Evolutionary conservation across 2,888 invertebrate genomes (phyloP).

Genomic region (Drosophila conformis): DNA sequence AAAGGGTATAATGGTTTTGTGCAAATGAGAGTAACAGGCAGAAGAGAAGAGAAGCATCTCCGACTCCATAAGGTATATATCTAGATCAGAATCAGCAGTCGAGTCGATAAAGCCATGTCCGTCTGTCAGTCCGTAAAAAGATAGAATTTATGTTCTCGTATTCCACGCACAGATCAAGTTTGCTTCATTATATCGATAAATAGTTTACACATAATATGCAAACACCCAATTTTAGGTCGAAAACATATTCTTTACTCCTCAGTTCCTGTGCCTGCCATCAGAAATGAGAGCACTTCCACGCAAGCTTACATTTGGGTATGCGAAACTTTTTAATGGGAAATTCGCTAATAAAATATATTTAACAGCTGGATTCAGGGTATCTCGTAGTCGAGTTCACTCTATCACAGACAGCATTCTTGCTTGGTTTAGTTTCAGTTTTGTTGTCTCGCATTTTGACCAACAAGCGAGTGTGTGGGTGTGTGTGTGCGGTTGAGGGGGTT

Average conservation of each 20-base stretch:
- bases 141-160: background rate
- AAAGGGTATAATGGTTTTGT: background rate
- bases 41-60: background rate
- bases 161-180: background rate
- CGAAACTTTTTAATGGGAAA: background rate
- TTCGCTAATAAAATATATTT: background rate
- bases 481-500: conserved; percentile 11
- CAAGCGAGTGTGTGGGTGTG: background rate
- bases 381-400: background rate
- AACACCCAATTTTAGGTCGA: background rate
- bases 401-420: background rate
- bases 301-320: background rate
- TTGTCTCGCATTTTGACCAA: background rate
- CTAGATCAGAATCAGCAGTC: background rate
- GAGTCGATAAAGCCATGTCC: background rate
- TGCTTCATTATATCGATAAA: background rate
- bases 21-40: background rate
- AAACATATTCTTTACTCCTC: background rate
- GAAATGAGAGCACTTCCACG: background rate
- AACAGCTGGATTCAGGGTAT: background rate
- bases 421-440: background rate
- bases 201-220: background rate
- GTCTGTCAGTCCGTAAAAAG: background rate
- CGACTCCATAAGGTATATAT: background rate
- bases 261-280: background rate